A percentile compares a stretch with the other conserved stretches of the same genome.
Evolutionary conservation across 2,113 vertebrate genomes (phyloP).

Genomic region (Okapia johnstoni): DNA sequence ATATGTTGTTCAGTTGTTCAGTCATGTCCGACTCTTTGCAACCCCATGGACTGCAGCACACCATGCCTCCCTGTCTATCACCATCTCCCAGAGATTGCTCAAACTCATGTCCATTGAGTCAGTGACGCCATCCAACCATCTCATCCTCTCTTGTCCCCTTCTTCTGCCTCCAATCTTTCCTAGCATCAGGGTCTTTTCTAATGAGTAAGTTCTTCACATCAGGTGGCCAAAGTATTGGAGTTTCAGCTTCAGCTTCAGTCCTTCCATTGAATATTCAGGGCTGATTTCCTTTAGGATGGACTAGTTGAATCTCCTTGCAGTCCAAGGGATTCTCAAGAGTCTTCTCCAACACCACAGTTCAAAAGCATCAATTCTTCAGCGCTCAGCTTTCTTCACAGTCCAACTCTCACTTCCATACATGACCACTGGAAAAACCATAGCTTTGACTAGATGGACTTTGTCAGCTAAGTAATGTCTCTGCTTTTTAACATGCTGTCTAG

Average conservation of each 20-base stretch:
- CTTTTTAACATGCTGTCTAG: neutral
- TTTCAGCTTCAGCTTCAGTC: neutral
- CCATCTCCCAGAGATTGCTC: neutral
- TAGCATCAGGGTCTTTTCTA: neutral
- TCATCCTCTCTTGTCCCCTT: neutral
- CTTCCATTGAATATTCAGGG: neutral
- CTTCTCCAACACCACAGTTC: neutral
- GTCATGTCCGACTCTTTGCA: neutral
- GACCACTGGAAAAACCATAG: neutral
- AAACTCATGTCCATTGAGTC: neutral
- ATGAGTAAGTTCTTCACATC: neutral
- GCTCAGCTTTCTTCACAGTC: neutral
- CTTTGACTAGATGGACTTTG: neutral
- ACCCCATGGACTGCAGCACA: neutral
- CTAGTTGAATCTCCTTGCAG: neutral
- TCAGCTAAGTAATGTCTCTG: neutral
- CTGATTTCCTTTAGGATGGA: neutral
- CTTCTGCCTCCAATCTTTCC: neutral
- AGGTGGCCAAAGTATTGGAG: neutral
- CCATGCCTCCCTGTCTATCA: neutral
- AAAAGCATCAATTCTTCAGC: neutral
- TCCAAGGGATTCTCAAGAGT: neutral
- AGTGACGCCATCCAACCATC: neutral
- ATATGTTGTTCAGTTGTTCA: neutral
- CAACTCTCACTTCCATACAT: neutral